Evolutionary conservation across 1,140 invertebrate genomes (phyloP), one percentile per base, ranked within the genome.

Genomic region (Pseudomyrmex gracilis): DNA sequence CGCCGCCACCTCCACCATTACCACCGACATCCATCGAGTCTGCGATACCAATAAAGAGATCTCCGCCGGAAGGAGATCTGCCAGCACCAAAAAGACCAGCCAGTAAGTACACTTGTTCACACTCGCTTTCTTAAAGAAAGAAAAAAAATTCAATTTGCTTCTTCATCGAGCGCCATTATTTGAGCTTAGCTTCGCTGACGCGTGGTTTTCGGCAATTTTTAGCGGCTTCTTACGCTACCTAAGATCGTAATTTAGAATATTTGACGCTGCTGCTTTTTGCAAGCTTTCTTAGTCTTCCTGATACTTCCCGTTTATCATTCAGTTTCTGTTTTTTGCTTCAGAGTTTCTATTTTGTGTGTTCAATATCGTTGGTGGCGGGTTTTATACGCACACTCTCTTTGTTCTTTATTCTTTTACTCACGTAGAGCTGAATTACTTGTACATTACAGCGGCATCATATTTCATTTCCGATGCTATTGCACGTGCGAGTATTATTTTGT

Each of bases 31-130:
- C 91, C 1, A 87, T 92, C 1, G 94, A 94, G 58, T 89, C 93
- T 0, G 77, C 91, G 13, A 89, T 93, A 17, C 90, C 93, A 12
- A 82, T 93, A 12, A 95, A 94, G 87, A 91, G 94, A 83, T 94
- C 94, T 12, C 93, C 94, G 5, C 89, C 93, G 0, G 94, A 95
- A 67, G 92, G 91, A 20, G 94, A 95, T 85, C 74, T 93, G 47
- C 91, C 94, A 67, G 93, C 92, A 57, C 96, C 96, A 9, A 97
- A 97, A 92, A 95, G 96, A 93, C 96, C 96, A 76, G 95, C 96
- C 84, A 97, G 97, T 97, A 95, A 96, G 96, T 95, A 60, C 17
- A 43, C 34, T 1, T 12, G 20, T 78, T 68, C 43, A 5, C 34
- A n/a, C 12, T 47, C n/a, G 53, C 43, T 60, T 49, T 68, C 7